Percentiles rank a stretch among this genome's conserved stretches.
Evolutionary conservation across 2,113 vertebrate genomes (phyloP).

Genomic region (Macaca mulatta): DNA sequence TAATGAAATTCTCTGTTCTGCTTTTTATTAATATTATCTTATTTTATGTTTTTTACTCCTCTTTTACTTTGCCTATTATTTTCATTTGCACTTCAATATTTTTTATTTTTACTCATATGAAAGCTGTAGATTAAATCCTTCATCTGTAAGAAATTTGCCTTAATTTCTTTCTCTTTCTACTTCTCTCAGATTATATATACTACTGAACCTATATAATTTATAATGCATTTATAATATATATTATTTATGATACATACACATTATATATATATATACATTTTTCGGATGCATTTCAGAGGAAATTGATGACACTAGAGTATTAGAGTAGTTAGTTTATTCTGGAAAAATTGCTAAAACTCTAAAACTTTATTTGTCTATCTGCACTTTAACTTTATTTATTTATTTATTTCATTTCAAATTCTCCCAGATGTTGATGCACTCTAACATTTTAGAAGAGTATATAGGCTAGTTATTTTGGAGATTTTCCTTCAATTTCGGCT

Average conservation of each 20-base stretch:
- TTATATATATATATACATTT: not conserved
- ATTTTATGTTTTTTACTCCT: not conserved
- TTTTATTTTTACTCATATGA: not conserved
- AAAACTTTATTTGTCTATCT: not conserved
- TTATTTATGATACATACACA: not conserved
- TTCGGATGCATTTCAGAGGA: not conserved
- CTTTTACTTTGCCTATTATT: not conserved
- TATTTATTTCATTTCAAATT: no score
- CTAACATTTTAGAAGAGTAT: not conserved
- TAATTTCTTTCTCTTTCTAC: not conserved
- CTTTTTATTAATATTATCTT: not conserved
- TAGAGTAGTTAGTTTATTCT: not conserved
- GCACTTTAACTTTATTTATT: no score
- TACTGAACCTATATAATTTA: not conserved
- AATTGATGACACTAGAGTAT: not conserved
- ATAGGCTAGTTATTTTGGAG: not conserved
- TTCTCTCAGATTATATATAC: not conserved
- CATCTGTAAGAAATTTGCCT: not conserved
- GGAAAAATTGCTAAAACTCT: not conserved
- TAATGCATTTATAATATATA: not conserved
- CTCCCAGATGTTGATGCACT: no score
- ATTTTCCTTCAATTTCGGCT: not conserved
- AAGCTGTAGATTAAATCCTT: not conserved
- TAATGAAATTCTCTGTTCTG: not conserved
- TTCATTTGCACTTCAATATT: not conserved